Conservation (phyloP, 1,140 invertebrate species). For the Atopsyche davidsoni region DNA sequence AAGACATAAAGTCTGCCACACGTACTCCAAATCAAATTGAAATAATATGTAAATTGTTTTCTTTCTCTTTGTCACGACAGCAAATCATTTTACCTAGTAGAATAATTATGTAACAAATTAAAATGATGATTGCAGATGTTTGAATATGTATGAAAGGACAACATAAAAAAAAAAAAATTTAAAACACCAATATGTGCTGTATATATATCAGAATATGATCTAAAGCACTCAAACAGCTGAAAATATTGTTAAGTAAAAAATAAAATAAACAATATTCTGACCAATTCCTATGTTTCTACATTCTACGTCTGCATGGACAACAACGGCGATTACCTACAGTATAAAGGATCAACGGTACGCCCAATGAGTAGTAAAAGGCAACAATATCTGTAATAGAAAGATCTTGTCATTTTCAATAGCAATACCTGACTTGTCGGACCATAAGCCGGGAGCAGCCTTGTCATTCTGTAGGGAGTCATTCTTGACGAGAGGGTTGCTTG, state of each 20-base stretch:
- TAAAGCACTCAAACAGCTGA: no score
- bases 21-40: no score
- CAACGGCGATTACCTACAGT: background rate
- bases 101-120: no score
- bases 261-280: background rate
- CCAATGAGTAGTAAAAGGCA: background rate
- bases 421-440: constrained; percentile 29
- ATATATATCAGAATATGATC: no score
- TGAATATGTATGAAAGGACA: no score
- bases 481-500: constrained; percentile 12
- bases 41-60: no score
- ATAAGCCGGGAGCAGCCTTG: constrained; percentile 24
- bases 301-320: background rate
- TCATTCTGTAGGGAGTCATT: constrained; percentile 21
- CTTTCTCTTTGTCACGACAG: no score
- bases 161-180: no score
- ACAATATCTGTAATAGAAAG: constrained; percentile 13
- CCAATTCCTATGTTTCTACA: background rate
- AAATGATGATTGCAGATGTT: no score
- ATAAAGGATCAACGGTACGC: background rate
- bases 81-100: no score
- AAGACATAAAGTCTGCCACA: no score
- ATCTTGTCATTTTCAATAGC: constrained; percentile 4
- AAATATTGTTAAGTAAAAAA: background rate
- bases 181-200: no score